Conservation (phyloP, 2,797 vertebrate species). For the Cryptoprocta ferox region DNA sequence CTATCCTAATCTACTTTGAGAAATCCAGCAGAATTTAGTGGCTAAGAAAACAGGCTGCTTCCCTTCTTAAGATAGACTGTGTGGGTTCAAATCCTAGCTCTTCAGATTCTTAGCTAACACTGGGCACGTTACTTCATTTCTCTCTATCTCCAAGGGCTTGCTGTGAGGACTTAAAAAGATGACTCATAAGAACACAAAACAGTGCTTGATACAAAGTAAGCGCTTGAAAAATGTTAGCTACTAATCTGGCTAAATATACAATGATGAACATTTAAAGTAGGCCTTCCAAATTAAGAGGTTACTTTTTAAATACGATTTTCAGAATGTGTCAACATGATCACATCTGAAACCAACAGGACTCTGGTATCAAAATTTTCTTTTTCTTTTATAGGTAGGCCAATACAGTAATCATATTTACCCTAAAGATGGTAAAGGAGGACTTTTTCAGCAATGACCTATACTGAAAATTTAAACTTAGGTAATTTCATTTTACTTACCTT, state of each 20-base stretch:
- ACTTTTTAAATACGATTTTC: constrained; percentile 40
- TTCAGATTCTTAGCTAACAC: not conserved
- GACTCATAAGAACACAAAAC: not conserved
- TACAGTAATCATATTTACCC: constrained; percentile 12
- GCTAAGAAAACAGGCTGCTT: constrained; percentile 26
- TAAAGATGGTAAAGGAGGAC: not conserved
- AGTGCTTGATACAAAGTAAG: constrained; percentile 35
- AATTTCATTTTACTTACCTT: constrained; percentile 22
- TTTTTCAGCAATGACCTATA: not conserved
- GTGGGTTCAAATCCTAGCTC: not conserved
- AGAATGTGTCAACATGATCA: not conserved
- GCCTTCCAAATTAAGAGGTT: constrained; percentile 18
- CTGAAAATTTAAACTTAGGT: constrained; percentile 27
- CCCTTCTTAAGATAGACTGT: not conserved
- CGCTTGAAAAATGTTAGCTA: constrained; percentile 25
- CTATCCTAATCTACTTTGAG: not conserved
- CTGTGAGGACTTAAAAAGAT: not conserved
- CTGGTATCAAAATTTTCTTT: constrained; percentile 27
- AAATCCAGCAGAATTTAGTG: not conserved
- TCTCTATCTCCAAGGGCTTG: not conserved
- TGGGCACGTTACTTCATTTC: not conserved
- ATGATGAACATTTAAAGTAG: constrained; percentile 10
- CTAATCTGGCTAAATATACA: constrained; percentile 23
- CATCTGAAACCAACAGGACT: not conserved
- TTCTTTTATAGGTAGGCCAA: not conserved